These are phyloP conservation scores for Ctena decussata DNA, from an alignment of 2,888 invertebrate species.

Conservation along the genomic window DNA sequence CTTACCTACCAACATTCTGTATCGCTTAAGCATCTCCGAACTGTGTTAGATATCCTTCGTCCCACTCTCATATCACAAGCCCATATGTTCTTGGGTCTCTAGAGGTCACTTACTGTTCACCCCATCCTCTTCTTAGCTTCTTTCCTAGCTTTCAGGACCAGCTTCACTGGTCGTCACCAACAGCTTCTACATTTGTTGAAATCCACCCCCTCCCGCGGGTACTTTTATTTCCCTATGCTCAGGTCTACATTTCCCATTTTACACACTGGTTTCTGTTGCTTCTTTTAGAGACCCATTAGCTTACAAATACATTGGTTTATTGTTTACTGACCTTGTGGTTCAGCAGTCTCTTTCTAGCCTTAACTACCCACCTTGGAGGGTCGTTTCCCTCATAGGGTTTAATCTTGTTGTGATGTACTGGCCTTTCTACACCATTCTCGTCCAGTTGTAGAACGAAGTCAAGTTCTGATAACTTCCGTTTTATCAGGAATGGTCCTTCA, in stretches of 20 bases:
- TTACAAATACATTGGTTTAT: neutral
- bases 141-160: too few relatives aligned
- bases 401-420: neutral
- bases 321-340: neutral
- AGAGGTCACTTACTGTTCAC: too few relatives aligned
- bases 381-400: neutral
- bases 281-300: neutral
- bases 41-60: neutral
- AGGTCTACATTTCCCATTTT: too few relatives aligned
- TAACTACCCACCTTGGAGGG: neutral
- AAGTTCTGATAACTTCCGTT: neutral
- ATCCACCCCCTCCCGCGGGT: too few relatives aligned
- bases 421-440: neutral
- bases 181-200: too few relatives aligned
- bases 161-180: too few relatives aligned
- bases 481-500: neutral
- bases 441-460: neutral
- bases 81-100: too few relatives aligned
- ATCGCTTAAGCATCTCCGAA: neutral
- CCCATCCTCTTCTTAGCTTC: too few relatives aligned
- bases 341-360: neutral
- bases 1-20: too few relatives aligned
- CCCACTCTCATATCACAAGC: neutral
- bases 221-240: too few relatives aligned
- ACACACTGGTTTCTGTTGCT: neutral